Conservation (phyloP, 2,888 invertebrate species). For the Drosophila neotestacea region DNA sequence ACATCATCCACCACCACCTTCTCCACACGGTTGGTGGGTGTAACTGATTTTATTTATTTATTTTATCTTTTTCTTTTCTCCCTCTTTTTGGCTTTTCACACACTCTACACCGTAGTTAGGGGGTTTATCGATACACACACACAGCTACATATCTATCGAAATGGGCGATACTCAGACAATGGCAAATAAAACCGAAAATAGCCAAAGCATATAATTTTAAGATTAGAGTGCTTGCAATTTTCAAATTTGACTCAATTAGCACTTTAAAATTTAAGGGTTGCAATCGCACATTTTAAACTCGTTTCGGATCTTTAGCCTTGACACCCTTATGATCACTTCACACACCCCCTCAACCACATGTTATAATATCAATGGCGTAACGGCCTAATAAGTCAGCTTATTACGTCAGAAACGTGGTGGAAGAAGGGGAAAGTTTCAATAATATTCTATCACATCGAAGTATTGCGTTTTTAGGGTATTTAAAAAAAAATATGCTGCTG, state of each 20-base stretch:
- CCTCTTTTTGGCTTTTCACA: slow-evolving; percentile 49
- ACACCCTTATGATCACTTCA: slow-evolving; percentile 15
- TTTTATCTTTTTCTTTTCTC: slow-evolving; percentile 32
- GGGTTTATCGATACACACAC: slow-evolving; percentile 38
- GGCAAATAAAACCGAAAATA: slow-evolving; percentile 17
- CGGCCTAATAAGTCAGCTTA: not conserved
- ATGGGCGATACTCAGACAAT: slow-evolving; percentile 12
- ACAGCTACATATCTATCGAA: slow-evolving; percentile 34
- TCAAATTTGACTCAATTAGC: slow-evolving; percentile 19
- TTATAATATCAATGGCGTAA: not conserved
- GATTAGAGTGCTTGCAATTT: not conserved
- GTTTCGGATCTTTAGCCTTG: slow-evolving; percentile 11
- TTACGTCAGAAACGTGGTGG: not conserved
- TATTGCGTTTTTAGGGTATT: not conserved
- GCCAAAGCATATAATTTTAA: slow-evolving; percentile 10
- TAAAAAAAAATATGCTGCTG: not conserved
- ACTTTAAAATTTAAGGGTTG: slow-evolving; percentile 15
- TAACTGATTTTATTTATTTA: slow-evolving; percentile 63
- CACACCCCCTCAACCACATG: slow-evolving; percentile 1
- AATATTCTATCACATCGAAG: not conserved
- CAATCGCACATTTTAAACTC: not conserved
- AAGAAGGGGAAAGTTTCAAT: too few species aligned
- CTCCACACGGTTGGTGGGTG: slow-evolving; percentile 47
- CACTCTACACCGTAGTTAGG: slow-evolving; percentile 28
- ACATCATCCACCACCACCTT: slow-evolving; percentile 15